These are phyloP conservation scores for Drosophila malerkotliana DNA, from an alignment of 1,140 invertebrate species.

Conservation along the genomic window DNA sequence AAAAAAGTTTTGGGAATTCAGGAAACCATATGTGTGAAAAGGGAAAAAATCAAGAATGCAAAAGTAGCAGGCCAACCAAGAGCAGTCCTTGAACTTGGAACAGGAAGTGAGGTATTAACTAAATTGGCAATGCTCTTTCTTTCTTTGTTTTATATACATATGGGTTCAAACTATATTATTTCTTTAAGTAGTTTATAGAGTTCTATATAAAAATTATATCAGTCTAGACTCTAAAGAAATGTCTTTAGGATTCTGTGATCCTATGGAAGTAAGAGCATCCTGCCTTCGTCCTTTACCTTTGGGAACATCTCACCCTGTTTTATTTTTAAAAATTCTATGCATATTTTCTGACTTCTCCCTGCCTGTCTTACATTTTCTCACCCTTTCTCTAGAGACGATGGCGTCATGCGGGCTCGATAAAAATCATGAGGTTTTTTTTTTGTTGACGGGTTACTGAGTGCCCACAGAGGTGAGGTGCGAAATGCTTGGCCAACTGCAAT, in stretches of 20 bases:
- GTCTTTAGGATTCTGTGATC: background rate
- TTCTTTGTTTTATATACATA: background rate
- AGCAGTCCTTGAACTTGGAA: constrained; percentile 66
- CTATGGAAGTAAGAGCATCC: constrained; percentile 11
- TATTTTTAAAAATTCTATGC: constrained; percentile 67
- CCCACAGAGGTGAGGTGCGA: constrained; percentile 28
- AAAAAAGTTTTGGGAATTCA: constrained; percentile 29
- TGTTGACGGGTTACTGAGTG: constrained; percentile 21
- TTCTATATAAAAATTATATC: too few species aligned
- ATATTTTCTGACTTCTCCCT: constrained; percentile 52
- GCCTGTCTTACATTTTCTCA: background rate
- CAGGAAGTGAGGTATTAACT: constrained; percentile 54
- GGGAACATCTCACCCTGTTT: background rate
- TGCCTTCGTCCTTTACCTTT: background rate
- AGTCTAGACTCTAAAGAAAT: too few species aligned
- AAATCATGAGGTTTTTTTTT: constrained; percentile 49
- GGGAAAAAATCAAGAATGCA: constrained; percentile 1
- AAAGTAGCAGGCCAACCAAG: constrained; percentile 9
- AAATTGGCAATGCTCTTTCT: constrained; percentile 18
- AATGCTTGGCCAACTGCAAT: constrained; percentile 40
- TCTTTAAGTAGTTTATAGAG: background rate
- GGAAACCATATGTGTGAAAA: constrained; percentile 47
- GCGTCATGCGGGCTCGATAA: constrained; percentile 65
- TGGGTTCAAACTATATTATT: background rate
- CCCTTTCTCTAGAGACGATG: constrained; percentile 26